Evolutionary conservation across 2,888 invertebrate genomes (phyloP), one percentile per base, ranked within the genome.

Genomic region (Hypomecis punctinalis): DNA sequence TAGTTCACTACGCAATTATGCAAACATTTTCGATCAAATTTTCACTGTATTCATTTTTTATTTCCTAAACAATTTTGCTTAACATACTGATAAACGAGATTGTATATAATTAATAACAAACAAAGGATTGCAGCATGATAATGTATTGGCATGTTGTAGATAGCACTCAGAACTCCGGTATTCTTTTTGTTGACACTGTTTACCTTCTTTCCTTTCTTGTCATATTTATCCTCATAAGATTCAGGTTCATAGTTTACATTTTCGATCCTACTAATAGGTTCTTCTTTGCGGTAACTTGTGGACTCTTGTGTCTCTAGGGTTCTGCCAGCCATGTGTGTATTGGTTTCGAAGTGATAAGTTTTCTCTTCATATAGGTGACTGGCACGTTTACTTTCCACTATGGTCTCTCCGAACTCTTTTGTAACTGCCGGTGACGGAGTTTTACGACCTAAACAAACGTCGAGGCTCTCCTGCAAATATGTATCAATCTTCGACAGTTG

Each of bases 81-180:
- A 81, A 90, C 84, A 75, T 93, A 91, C 78, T 93, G 93, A 84
- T 89, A 89, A 75, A 90, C 78, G 76, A 93, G 85, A 83, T 93
- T 93, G 87, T 93, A 93, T 85, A 92, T 85, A 86, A 93, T 91
- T 83, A 93, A 86, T 75, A 93, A 79, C 77, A 92, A 85, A 87
- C 93, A 93, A 76, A 93, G 72, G 76, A 93, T 89, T 69, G 88
- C 88, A 75, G 93, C 93, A 77, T 93, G 93, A 84, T 93, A 93
- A 84, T 93, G 93, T 81, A 90, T 85, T 69, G 93, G 93, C 90
- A 93, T 88, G 73, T 90, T 91, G 80, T 85, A 90, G 76, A 93
- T 84, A 80, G 82, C 82, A 71, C 81, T 82, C 67, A 89, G 75
- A 69, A 92, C 79, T 81, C 91, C 87, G 60, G 73, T 76, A 49